Evolutionary conservation across 1,140 invertebrate species (phyloP).

Genomic region (Caenorhabditis briggsae): DNA sequence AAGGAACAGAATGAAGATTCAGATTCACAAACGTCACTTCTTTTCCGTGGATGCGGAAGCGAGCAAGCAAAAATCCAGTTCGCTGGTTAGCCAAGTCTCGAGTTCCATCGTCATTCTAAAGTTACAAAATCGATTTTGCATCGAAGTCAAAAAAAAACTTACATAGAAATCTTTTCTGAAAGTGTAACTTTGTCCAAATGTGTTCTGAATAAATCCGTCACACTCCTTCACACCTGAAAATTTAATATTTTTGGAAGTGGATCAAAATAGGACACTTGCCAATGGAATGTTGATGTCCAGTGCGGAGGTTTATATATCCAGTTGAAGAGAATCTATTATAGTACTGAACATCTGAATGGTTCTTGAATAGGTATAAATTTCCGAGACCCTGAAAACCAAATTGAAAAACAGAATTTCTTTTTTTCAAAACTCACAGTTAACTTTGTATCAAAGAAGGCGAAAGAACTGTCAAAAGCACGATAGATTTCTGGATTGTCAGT

Average conservation of each 20-base stretch:
- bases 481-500: conserved; percentile 58
- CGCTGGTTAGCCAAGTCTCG: conserved; percentile 60
- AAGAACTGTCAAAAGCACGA: conserved; percentile 53
- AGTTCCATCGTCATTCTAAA: conserved; percentile 62
- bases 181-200: conserved; percentile 62
- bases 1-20: conserved; percentile 60
- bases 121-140: neutral
- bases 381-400: conserved; percentile 56
- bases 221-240: conserved; percentile 51
- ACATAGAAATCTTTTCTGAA: conserved; percentile 62
- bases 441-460: conserved; percentile 62
- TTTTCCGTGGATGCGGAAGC: conserved; percentile 61
- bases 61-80: conserved; percentile 59
- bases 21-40: conserved; percentile 64
- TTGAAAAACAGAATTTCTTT: neutral
- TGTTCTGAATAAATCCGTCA: conserved; percentile 61
- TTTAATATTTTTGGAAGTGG: neutral
- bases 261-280: conserved; percentile 4
- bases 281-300: conserved; percentile 57
- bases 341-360: conserved; percentile 47
- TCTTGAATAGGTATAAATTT: conserved; percentile 57
- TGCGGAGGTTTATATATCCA: conserved; percentile 35
- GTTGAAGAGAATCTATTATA: conserved; percentile 64
- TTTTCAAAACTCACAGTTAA: conserved; percentile 49
- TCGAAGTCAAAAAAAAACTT: neutral